Conservation (phyloP, 2,888 invertebrate species). For the Belgica antarctica region DNA sequence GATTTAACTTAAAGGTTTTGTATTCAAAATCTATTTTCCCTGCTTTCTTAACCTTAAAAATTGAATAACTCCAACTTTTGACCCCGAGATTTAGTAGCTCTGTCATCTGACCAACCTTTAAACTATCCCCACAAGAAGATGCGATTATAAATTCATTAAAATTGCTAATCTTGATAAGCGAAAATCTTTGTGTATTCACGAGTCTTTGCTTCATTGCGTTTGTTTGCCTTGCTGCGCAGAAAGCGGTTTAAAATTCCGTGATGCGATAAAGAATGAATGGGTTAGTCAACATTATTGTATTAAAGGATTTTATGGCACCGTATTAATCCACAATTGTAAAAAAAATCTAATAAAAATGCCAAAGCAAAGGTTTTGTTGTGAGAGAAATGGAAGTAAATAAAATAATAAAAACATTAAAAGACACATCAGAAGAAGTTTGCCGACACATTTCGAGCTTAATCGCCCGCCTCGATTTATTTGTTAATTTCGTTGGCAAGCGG, state of each 20-base stretch:
- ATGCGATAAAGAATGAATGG: slow-evolving; percentile 24
- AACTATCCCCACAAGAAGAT: not conserved
- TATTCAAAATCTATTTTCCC: too few species aligned
- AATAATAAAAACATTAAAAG: slow-evolving; percentile 31
- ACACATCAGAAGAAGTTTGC: slow-evolving; percentile 30
- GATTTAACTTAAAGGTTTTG: too few species aligned
- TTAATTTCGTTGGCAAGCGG: slow-evolving; percentile 18
- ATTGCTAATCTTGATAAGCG: slow-evolving; percentile 6
- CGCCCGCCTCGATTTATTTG: slow-evolving; percentile 32
- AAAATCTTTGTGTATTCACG: not conserved
- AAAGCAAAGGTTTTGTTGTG: slow-evolving; percentile 4
- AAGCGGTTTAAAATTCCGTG: not conserved
- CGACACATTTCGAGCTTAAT: slow-evolving; percentile 35
- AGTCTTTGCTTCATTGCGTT: not conserved
- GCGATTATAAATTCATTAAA: slow-evolving; percentile 26
- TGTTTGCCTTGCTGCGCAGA: too few species aligned
- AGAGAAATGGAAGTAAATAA: slow-evolving; percentile 39
- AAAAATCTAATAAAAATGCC: slow-evolving; percentile 30
- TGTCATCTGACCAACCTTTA: not conserved
- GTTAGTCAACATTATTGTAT: slow-evolving; percentile 31
- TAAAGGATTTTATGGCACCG: slow-evolving; percentile 36
- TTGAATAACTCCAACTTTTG: too few species aligned
- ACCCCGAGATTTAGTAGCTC: too few species aligned
- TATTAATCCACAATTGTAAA: slow-evolving; percentile 36
- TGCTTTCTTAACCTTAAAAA: too few species aligned